A percentile compares a stretch with the other conserved stretches of the same genome.
Conservation (phyloP, 2,888 invertebrate genomes). For the Nemapogon koenigi region DNA sequence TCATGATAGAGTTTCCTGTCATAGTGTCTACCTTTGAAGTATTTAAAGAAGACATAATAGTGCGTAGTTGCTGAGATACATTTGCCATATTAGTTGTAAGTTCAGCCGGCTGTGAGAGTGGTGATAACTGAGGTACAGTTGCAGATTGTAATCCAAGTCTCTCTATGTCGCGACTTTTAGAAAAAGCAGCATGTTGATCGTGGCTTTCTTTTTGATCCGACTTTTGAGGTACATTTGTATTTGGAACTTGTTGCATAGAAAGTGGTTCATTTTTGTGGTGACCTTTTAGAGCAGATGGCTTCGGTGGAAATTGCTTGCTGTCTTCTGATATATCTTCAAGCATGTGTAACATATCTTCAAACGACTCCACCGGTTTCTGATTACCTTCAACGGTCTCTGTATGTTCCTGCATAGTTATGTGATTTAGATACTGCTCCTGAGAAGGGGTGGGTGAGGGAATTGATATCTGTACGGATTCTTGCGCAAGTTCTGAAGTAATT, state of each 20-base stretch:
- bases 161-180: slow-evolving; percentile 36
- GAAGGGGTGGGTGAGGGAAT: slow-evolving; percentile 71
- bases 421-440: slow-evolving; percentile 69
- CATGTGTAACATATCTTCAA: slow-evolving; percentile 75
- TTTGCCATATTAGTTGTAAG: slow-evolving; percentile 75
- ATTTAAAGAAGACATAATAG: slow-evolving; percentile 71
- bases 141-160: slow-evolving; percentile 48
- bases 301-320: slow-evolving; percentile 29
- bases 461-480: slow-evolving; percentile 70
- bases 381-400: slow-evolving; percentile 59
- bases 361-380: slow-evolving; percentile 66
- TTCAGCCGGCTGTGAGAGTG: slow-evolving; percentile 74
- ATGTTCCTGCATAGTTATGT: slow-evolving; percentile 67
- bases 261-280: background rate
- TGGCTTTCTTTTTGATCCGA: slow-evolving; percentile 31
- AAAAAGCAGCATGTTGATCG: slow-evolving; percentile 33
- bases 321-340: slow-evolving; percentile 68
- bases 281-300: slow-evolving; percentile 19
- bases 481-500: slow-evolving; percentile 61
- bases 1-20: slow-evolving; percentile 45
- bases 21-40: slow-evolving; percentile 59
- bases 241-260: slow-evolving; percentile 15
- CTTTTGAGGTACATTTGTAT: slow-evolving; percentile 23
- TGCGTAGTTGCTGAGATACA: slow-evolving; percentile 72
- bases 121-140: slow-evolving; percentile 72